Evolutionary conservation across 2,888 invertebrate species (phyloP), one percentile per base, ranked within the genome.

Genomic region (Syrista parreyssii): DNA sequence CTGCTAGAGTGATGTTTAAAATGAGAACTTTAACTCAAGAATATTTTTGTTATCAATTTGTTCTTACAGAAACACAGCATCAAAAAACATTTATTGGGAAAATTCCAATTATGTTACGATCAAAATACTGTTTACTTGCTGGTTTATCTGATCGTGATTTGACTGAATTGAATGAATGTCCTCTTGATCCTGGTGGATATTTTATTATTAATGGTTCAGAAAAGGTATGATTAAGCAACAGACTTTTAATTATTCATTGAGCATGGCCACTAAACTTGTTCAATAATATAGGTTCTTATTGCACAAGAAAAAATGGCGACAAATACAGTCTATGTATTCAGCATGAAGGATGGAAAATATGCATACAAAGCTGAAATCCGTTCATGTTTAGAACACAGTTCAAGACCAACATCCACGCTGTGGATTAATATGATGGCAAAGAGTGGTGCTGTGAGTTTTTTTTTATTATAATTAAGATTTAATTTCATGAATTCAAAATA

Each of bases 301-400:
- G 99, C 99, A 0, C 99, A 99, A 92, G 99, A 99, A 91, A 99
- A 99, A 93, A 99, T 99, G 99, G 99, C 99, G 11, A 99, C 99
- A 11, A 99, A 99, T 91, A 99, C 99, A 73, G 99, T 99, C 1
- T 99, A 99, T 92, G 99, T 99, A 23, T 99, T 99, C 90, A 97
- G 98, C 87, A 98, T 99, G 98, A 99, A 99, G 92, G 99, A 99
- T 92, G 98, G 98, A 34, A 99, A 99, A 92, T 99, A 97, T 93
- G 99, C 99, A 0, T 99, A 96, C 90, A 99, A 99, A 93, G 97
- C 99, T 79, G 99, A 99, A 93, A 99, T 99, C 85, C 94, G 99
- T 71, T 99, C 99, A 0, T 97, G 97, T 88, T 92, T 98, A 80
- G 98, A 98, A 88, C 97, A 98, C 90, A 96, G 96, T 89, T 96